Evolutionary conservation across 2,888 invertebrate species (phyloP).

Genomic region (Microchrysa polita): DNA sequence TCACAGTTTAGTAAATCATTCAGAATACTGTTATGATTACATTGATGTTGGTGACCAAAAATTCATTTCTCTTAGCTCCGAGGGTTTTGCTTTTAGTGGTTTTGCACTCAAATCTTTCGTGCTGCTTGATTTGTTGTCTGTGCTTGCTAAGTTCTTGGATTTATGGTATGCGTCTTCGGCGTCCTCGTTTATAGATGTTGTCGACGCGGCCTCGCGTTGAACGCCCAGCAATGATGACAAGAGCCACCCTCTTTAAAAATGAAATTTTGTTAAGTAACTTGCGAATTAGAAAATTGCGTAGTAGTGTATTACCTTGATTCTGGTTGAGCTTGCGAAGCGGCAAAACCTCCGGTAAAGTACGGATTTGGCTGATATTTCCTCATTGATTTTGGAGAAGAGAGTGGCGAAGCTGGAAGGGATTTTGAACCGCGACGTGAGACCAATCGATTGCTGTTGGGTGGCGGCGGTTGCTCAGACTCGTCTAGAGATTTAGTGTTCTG

Average conservation of each 20-base stretch:
- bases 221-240: slow-evolving; percentile 73
- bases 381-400: slow-evolving; percentile 67
- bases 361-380: slow-evolving; percentile 67
- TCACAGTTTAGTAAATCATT: background rate
- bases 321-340: slow-evolving; percentile 41
- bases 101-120: slow-evolving; percentile 57
- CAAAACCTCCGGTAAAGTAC: slow-evolving; percentile 68
- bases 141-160: slow-evolving; percentile 46
- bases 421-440: slow-evolving; percentile 71
- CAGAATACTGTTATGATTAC: slow-evolving; percentile 63
- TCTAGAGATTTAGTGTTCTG: slow-evolving; percentile 52
- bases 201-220: slow-evolving; percentile 70
- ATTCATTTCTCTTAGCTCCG: slow-evolving; percentile 83
- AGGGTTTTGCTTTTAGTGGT: slow-evolving; percentile 70
- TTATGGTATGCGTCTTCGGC: slow-evolving; percentile 31
- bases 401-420: slow-evolving; percentile 76
- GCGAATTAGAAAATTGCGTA: background rate
- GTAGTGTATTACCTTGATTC: slow-evolving; percentile 46
- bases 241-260: slow-evolving; percentile 69
- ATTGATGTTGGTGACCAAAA: slow-evolving; percentile 88
- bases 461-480: slow-evolving; percentile 56
- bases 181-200: slow-evolving; percentile 62
- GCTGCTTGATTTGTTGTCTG: slow-evolving; percentile 48
- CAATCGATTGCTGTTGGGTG: slow-evolving; percentile 51
- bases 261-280: background rate